Evolutionary conservation across 2,113 vertebrate species (phyloP), one percentile per base, ranked within the genome.

Genomic region (Ellobius talpinus): DNA sequence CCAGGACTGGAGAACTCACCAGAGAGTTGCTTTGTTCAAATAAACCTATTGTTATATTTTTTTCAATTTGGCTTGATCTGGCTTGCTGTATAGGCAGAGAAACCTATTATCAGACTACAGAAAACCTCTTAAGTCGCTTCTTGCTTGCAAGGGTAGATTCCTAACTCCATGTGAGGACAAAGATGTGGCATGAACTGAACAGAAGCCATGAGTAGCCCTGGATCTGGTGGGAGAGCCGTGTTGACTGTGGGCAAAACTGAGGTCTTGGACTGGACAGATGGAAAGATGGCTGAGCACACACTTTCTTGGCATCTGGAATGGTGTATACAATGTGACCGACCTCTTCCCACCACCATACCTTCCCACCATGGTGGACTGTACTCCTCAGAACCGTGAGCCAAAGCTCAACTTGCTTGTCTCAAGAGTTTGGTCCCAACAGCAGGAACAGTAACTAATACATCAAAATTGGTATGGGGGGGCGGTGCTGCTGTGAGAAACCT

Each of bases 41-140:
- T n/a, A 72, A 8, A 72, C 70, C 17, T 39, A 7, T 9, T 72
- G 68, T n/a, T 21, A 72, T 21, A 72, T 19, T n/a, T n/a, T n/a
- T 52, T 72, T n/a, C 7, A 21, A 19, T 72, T 39, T 23, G n/a
- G 7, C 36, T 39, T 70, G 66, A 36, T 70, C 14, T 70, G 66
- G 14, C 31, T 33, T 72, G 7, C 36, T 21, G 36, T n/a, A 16
- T n/a, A 7, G 0, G 33, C 16, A 3, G 14, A n/a, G 68, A 70
- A 70, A 70, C 68, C 36, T 17, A n/a, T 70, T 70, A n/a, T 72
- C 3, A 1, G 70, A 19, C 8, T 9, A 72, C 36, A 39, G 70
- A 72, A 39, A 23, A 72, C 70, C 29, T 65, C 31, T 36, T 7
- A 45, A 19, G 19, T 24, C 5, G 9, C 19, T 47, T 24, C 31